These are phyloP conservation scores for Macrophya alboannulata DNA, from an alignment of 2,888 invertebrate species.

Conservation along the genomic window DNA sequence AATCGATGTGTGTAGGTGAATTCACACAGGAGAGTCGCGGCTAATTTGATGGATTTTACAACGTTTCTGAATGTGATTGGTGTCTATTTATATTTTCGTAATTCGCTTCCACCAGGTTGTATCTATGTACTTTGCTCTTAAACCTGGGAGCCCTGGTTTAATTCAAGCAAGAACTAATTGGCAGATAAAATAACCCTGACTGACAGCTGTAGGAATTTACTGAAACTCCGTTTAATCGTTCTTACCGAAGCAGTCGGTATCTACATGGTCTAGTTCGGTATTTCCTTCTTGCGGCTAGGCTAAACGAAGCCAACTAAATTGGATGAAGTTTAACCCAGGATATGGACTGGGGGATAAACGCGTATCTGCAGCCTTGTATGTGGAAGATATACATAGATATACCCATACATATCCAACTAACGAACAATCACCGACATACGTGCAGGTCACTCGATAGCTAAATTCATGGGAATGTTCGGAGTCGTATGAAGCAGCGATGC, in stretches of 20 bases:
- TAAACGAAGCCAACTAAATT: conserved; percentile 42
- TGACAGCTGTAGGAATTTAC: conserved; percentile 35
- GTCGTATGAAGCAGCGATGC: not conserved
- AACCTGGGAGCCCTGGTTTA: not conserved
- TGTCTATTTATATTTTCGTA: not conserved
- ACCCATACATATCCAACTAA: not conserved
- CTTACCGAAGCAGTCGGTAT: not conserved
- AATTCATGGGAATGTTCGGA: not conserved
- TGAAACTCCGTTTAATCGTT: conserved; percentile 32
- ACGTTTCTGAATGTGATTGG: not conserved
- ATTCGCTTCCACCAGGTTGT: not conserved
- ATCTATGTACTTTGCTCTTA: not conserved
- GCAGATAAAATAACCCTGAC: not conserved
- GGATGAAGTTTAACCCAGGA: conserved; percentile 16
- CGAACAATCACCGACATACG: not conserved
- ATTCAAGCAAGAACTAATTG: conserved; percentile 32
- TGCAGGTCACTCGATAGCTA: not conserved
- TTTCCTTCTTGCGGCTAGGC: conserved; percentile 45
- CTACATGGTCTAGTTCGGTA: conserved; percentile 3
- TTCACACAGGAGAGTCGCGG: not conserved
- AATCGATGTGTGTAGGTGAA: not conserved
- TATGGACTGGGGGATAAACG: conserved; percentile 16
- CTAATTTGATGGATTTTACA: not conserved
- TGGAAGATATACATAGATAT: not conserved
- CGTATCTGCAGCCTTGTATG: not conserved